Evolutionary conservation across 2,888 invertebrate species (phyloP), one percentile per base, ranked within the genome.

Genomic region (Eupeodes luniger): DNA sequence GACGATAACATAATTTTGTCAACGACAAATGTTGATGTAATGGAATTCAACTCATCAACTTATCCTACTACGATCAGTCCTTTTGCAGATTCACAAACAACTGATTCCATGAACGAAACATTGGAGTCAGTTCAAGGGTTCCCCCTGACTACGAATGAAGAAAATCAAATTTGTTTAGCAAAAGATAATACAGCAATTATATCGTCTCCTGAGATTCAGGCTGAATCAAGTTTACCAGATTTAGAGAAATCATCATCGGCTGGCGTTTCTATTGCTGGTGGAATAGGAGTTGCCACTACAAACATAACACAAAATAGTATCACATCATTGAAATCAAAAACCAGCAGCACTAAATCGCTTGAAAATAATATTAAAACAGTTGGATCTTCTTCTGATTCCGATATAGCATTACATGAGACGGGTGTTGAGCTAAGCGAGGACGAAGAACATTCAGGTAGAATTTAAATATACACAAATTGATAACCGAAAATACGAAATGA

Each of bases 361-460:
- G 85, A 85, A 53, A 89, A 83, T 47, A 85, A 89, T 77, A 89
- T 87, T 78, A 89, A 94, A 91, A 95, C 95, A 53, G 92, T 95
- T 81, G 95, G 95, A 90, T 95, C 95, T 91, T 95, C 95, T 85
- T 95, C 95, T 91, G 95, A 95, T 77, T 95, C 95, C 51, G 95
- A 96, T 91, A 94, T 95, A 82, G 95, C 95, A 84, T 93, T 95
- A 85, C 95, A 95, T 92, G 95, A 95, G 92, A 94, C 93, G 83
- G 95, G 95, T 80, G 95, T 95, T 64, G 95, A 95, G 91, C 94
- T 95, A 87, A 95, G 95, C 92, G 95, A 95, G 91, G 95, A 95
- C 92, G 95, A 95, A 93, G 87, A 87, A 62, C 85, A 86, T 12
- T 95, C 95, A 95, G 95, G 95, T 95, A 95, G 93, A 93, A 92